Evolutionary conservation across 2,888 invertebrate species (phyloP), one percentile per base, ranked within the genome.

Genomic region (Bhutanitis thaidina): DNA sequence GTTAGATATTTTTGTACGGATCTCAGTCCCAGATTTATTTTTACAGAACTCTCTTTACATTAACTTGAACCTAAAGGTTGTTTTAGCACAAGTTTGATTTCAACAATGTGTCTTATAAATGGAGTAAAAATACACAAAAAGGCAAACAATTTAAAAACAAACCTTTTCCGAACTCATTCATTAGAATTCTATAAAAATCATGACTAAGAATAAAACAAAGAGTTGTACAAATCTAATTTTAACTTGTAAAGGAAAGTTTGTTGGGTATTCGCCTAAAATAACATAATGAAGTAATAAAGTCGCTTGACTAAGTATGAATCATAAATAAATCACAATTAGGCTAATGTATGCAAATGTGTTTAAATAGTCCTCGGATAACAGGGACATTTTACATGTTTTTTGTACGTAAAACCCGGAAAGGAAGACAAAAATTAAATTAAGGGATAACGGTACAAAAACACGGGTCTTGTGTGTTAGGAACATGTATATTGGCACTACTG

Each of bases 281-380:
- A 12, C 12, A 4, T 30, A 7, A 9, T 20, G 20, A 34, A 4
- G 5, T 27, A 35, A 36, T 7, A 36, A 36, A 10, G 14, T 37
- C 36, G 12, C 20, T 12, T 20, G 9, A 20, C 29, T 36, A 36
- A 30, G 16, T 20, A 29, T 37, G 14, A 9, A 36, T 36, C 36
- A 20, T 36, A 37, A 41, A 52, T 52, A 47, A 52, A 43, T 47
- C 38, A 14, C 13, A 43, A 34, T 52, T 52, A 52, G 37, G 32
- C n/a, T 47, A 52, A 47, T 43, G 34, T 46, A 51, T 37, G 51
- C 35, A 41, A 51, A 46, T 46, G 41, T 37, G 40, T 36, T 50
- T 14, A 37, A 32, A 41, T 37, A 37, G 30, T 40, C 9, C 44
- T 3, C 41, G 36, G 39, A 13, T 50, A 34, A 30, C 30, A 50